Conservation (phyloP, 2,797 vertebrate genomes). For the Pelochelys cantorii region DNA sequence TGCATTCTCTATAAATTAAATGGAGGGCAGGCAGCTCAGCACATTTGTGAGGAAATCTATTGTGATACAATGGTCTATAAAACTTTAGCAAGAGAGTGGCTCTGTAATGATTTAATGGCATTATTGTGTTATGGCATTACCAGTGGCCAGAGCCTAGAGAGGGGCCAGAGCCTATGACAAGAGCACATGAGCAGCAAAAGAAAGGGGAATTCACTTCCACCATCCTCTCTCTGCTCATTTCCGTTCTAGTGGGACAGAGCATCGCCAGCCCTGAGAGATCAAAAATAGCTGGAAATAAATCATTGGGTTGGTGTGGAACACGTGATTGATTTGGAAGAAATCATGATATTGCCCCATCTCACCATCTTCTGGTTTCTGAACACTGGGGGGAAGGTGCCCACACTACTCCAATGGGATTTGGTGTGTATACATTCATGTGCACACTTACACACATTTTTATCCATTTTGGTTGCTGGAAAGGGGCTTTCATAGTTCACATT, state of each 20-base stretch:
- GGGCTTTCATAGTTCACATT: not conserved
- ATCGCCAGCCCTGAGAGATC: accelerated
- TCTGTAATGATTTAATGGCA: constrained; percentile 60
- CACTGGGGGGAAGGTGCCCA: too few species aligned
- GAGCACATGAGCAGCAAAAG: not conserved
- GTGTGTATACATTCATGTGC: not conserved
- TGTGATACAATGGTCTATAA: constrained; percentile 41
- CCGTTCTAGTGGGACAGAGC: not conserved
- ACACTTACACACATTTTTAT: not conserved
- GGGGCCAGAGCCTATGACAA: not conserved
- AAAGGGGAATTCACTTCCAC: not conserved
- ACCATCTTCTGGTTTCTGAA: not conserved
- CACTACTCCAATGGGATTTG: not conserved
- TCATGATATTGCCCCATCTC: accelerated
- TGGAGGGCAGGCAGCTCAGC: not conserved
- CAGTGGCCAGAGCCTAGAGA: not conserved
- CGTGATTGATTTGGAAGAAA: not conserved
- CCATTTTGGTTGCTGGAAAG: not conserved
- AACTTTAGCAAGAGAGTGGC: constrained; percentile 39
- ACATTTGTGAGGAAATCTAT: constrained; percentile 42
- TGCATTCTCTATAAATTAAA: constrained; percentile 48
- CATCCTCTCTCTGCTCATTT: not conserved
- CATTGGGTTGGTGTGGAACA: not conserved
- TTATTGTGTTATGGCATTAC: constrained; percentile 43
- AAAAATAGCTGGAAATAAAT: not conserved